Percentiles rank a stretch among this genome's conserved stretches.
phyloP scores from a whole-genome alignment of 2,113 vertebrate genomes.

The Rattus norvegicus region GRCr8 NC_086019.1:234890001-234890500 shows the following conservation, averaged over 20 bases:
- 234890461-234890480: not conserved
- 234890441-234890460: not conserved
- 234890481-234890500: not conserved
- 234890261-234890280: not conserved
- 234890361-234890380: not conserved
- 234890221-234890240: not conserved
- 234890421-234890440: not conserved
- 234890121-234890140: not conserved
- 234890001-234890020: not conserved
- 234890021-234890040: not conserved
- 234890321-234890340: not conserved
- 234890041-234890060: not conserved
- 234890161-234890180: not conserved
- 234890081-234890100: not conserved
- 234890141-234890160: not conserved
- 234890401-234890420: not conserved
- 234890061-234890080: not conserved
- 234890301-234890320: not conserved
- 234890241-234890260: not conserved
- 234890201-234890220: not conserved
- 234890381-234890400: conserved; percentile 20
- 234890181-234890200: not conserved
- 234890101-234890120: not conserved
- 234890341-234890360: no score
- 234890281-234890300: not conserved